Percentiles rank a stretch among this genome's conserved stretches.
These are phyloP conservation scores for Sphaeramia orbicularis DNA, from an alignment of 2,797 vertebrate species.

Conservation along the genomic window DNA sequence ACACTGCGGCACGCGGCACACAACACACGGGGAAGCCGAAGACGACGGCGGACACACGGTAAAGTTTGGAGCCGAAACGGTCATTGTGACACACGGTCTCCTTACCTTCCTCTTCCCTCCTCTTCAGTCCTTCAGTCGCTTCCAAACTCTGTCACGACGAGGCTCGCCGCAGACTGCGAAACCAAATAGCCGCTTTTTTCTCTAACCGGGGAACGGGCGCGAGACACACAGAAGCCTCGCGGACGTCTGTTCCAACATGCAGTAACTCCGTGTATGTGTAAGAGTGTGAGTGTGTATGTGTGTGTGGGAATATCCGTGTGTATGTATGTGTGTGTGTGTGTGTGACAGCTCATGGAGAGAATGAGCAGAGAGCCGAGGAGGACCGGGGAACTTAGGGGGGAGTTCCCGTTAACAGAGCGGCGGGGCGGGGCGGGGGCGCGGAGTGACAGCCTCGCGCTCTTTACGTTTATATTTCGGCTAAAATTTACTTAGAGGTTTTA, in stretches of 20 bases:
- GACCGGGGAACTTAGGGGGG: slow-evolving; percentile 75
- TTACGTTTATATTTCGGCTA: too few species aligned
- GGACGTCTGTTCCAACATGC: slow-evolving; percentile 44
- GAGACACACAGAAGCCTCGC: neutral
- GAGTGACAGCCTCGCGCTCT: slow-evolving; percentile 54
- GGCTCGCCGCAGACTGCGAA: slow-evolving; percentile 64
- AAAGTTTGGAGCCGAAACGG: slow-evolving; percentile 64
- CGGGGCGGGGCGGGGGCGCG: slow-evolving; percentile 77
- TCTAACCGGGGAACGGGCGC: slow-evolving; percentile 38
- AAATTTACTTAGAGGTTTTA: too few species aligned
- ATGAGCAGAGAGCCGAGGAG: slow-evolving; percentile 69
- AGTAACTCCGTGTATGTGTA: slow-evolving; percentile 25
- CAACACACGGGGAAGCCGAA: neutral
- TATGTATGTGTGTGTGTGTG: slow-evolving; percentile 27
- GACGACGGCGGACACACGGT: slow-evolving; percentile 17
- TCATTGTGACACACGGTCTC: slow-evolving; percentile 24
- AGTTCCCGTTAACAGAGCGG: slow-evolving; percentile 72
- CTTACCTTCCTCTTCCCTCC: slow-evolving; percentile 18
- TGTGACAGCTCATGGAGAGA: slow-evolving; percentile 78
- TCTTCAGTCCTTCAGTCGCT: slow-evolving; percentile 36
- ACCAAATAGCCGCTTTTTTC: slow-evolving; percentile 46
- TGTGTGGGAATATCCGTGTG: slow-evolving; percentile 3
- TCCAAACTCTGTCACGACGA: slow-evolving; percentile 79
- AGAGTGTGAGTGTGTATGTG: neutral
- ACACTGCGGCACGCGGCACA: slow-evolving; percentile 6